Evolutionary conservation across 2,797 vertebrate species (phyloP).

Genomic region (Prunella strophiata): DNA sequence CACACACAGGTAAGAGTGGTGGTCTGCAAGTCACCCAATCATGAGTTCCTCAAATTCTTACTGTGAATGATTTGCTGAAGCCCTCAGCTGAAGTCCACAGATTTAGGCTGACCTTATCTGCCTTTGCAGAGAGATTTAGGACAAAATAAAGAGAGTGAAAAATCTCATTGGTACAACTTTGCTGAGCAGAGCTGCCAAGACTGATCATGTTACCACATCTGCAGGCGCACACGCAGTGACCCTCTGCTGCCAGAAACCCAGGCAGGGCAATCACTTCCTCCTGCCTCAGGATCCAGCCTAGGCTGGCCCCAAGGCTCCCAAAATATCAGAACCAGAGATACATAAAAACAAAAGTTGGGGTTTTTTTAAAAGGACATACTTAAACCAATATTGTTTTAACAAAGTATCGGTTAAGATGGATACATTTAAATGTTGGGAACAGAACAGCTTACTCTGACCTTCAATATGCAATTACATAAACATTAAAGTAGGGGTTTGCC

Average conservation of each 20-base stretch:
- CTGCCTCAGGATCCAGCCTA: not conserved
- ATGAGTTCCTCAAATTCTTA: not conserved
- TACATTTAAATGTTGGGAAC: not conserved
- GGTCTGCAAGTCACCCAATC: not conserved
- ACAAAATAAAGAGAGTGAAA: conserved; percentile 3
- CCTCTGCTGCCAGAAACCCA: not conserved
- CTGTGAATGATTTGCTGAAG: not conserved
- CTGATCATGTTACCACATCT: conserved; percentile 59
- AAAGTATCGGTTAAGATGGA: not conserved
- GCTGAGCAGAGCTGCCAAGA: conserved; percentile 41
- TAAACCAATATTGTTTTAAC: not conserved
- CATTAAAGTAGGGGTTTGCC: not conserved
- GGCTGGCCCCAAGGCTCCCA: not conserved
- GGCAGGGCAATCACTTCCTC: conserved; percentile 21
- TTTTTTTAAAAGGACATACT: not conserved
- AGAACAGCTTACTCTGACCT: not conserved
- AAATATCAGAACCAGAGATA: not conserved
- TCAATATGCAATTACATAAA: not conserved
- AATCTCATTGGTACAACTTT: conserved; percentile 6
- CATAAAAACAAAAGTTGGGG: not conserved
- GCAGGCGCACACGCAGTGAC: conserved; percentile 21
- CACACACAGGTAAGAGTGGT: not conserved
- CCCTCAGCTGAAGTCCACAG: not conserved
- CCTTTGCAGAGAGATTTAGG: not conserved
- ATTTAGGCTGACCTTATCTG: conserved; percentile 14